Base-by-base conservation (phyloP, 2,888 invertebrate genomes). In the Unio pictorum region DNA sequence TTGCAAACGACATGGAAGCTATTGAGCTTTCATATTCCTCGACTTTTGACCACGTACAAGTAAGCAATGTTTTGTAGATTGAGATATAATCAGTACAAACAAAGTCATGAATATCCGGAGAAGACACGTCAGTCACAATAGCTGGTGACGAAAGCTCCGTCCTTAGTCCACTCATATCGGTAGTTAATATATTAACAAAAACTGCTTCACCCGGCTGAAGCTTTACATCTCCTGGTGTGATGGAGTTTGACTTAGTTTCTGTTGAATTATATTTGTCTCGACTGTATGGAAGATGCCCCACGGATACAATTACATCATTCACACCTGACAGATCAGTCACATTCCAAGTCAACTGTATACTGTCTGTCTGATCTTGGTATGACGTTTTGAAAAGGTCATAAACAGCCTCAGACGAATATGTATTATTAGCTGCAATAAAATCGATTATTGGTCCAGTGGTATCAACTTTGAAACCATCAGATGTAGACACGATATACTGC, bases 381-480 rank as follows among this genome's bases (percentile, higher is more conserved):
- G 69, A 45, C 15, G 45, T 45, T 45, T 45, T 68, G 18, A 76
- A 72, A 3, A 61, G 67, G 30, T 68, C 55, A 54, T 65, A 62
- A 5, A 60, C 59, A 23, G 61, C 28, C 5, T 65, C 64, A 15
- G 57, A 54, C 3, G 72, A 70, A 34, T 75, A 74, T 26, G 67
- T 70, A 11, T 55, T 58, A 20, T 59, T 59, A 18, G 66, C 63
- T 26, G 62, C 68, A 8, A 72, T 59, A 34, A 70, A 73, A 20
- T 57, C 45, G 30, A 80, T 66, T 3, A 55, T 56, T n/a, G 83
- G 83, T 17, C 68, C 64, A 3, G 62, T 72, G 28, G 76, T 73
- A 60, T 84, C 84, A 3, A 81, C 58, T 3, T 71, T 78, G 55
- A 83, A 74, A n/a, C 85, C 85, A 67, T 83, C 80, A 8, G 85